Evolutionary conservation across 1,140 invertebrate species (phyloP).

Genomic region (Macrobrachium nipponense): DNA sequence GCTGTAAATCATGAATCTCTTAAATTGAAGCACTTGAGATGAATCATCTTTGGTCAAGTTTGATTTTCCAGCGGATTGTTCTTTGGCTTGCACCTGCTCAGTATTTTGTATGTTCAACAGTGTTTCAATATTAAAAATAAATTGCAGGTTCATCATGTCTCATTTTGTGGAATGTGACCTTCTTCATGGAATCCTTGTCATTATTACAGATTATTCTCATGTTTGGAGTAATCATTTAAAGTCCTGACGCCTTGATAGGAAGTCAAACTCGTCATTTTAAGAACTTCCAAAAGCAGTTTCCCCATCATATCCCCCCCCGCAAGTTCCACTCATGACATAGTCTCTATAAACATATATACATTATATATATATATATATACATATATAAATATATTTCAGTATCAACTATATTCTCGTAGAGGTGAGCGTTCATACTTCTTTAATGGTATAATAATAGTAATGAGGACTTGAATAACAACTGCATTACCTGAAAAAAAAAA

Average conservation of each 20-base stretch:
- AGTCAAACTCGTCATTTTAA: conserved; percentile 22
- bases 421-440: conserved; percentile 47
- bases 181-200: conserved; percentile 13
- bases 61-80: conserved; percentile 26
- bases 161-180: conserved; percentile 15
- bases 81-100: conserved; percentile 56
- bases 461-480: background rate
- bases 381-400: conserved; percentile 47
- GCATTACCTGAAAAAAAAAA: background rate
- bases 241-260: conserved; percentile 36
- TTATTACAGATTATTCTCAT: background rate
- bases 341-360: conserved; percentile 56
- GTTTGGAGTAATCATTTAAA: conserved; percentile 12
- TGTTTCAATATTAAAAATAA: conserved; percentile 50
- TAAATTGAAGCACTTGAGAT: too few relatives aligned
- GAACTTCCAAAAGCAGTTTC: background rate
- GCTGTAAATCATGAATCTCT: too few relatives aligned
- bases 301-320: conserved; percentile 50
- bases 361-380: conserved; percentile 23
- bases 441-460: conserved; percentile 23
- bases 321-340: conserved; percentile 57
- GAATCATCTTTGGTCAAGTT: background rate
- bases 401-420: conserved; percentile 60
- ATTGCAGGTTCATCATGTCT: conserved; percentile 48
- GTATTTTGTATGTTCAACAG: conserved; percentile 53